These are phyloP conservation scores for Paratilapia polleni DNA, from an alignment of 2,113 vertebrate genomes.

Conservation along the genomic window DNA sequence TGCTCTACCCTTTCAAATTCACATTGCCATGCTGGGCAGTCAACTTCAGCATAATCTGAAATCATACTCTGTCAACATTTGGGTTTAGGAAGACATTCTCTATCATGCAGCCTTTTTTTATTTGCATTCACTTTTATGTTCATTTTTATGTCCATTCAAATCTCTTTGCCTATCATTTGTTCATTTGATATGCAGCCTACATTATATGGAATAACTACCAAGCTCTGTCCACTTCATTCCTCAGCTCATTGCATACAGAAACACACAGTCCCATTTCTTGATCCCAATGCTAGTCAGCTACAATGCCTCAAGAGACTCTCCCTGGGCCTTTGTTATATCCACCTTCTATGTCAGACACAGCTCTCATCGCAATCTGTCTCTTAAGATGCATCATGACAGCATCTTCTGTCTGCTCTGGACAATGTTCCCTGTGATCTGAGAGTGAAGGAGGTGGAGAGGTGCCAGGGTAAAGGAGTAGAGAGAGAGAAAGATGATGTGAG, in stretches of 20 bases:
- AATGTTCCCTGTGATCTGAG: conserved; percentile 31
- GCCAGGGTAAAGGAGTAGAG: neutral
- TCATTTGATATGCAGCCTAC: neutral
- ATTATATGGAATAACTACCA: neutral
- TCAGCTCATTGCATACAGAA: neutral
- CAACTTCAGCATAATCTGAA: neutral
- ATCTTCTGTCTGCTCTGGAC: conserved; percentile 40
- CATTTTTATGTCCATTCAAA: neutral
- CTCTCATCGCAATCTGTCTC: conserved; percentile 46
- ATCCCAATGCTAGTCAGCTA: conserved; percentile 12
- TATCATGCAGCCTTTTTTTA: neutral
- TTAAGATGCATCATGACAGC: conserved; percentile 51
- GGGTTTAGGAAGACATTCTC: neutral
- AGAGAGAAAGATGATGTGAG: conserved; percentile 29
- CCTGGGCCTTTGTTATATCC: conserved; percentile 1
- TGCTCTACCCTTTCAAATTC: conserved; percentile 1
- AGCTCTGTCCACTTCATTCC: neutral
- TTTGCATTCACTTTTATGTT: neutral
- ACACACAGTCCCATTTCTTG: neutral
- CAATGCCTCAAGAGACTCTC: conserved; percentile 15
- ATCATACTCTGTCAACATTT: conserved; percentile 26
- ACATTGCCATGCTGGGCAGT: neutral
- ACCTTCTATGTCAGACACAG: conserved; percentile 40
- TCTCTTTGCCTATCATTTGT: neutral
- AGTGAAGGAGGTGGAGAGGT: conserved; percentile 25